These are phyloP conservation scores for Sarotherodon lohbergeri DNA, from an alignment of 2,113 vertebrate species.

Conservation along the genomic window DNA sequence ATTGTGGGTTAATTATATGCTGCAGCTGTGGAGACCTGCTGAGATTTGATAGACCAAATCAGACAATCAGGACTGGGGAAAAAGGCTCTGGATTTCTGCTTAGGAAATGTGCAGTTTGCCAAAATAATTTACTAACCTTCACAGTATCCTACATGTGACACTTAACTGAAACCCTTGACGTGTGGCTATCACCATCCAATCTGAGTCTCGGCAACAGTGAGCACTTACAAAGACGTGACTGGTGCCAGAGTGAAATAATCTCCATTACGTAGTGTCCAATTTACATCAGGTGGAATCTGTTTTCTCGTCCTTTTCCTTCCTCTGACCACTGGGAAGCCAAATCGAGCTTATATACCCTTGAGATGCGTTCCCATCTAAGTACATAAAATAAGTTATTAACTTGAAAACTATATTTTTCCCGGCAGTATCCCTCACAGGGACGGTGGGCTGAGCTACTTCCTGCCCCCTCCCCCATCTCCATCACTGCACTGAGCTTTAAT, in stretches of 20 bases:
- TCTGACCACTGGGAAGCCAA: background rate
- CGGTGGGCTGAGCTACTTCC: background rate
- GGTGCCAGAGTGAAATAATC: background rate
- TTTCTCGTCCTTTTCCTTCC: background rate
- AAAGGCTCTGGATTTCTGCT: background rate
- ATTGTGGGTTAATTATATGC: slow-evolving; percentile 40
- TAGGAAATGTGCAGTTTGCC: background rate
- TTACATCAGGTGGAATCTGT: background rate
- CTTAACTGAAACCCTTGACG: background rate
- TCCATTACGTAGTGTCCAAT: background rate
- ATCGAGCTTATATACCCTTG: background rate
- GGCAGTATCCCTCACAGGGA: slow-evolving; percentile 31
- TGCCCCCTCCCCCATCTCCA: background rate
- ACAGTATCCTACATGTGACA: background rate
- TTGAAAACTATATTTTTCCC: slow-evolving; percentile 51
- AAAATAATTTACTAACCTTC: background rate
- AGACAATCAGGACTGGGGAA: background rate
- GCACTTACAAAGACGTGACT: background rate
- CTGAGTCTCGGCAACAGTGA: background rate
- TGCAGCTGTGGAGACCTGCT: slow-evolving; percentile 29
- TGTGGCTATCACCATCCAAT: background rate
- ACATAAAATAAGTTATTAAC: slow-evolving; percentile 52
- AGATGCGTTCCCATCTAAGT: slow-evolving; percentile 24
- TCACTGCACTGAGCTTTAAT: slow-evolving; percentile 54
- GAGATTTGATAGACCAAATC: slow-evolving; percentile 22